Base-by-base conservation (phyloP, 2,888 invertebrate species). In the Trichogramma evanescens region DNA sequence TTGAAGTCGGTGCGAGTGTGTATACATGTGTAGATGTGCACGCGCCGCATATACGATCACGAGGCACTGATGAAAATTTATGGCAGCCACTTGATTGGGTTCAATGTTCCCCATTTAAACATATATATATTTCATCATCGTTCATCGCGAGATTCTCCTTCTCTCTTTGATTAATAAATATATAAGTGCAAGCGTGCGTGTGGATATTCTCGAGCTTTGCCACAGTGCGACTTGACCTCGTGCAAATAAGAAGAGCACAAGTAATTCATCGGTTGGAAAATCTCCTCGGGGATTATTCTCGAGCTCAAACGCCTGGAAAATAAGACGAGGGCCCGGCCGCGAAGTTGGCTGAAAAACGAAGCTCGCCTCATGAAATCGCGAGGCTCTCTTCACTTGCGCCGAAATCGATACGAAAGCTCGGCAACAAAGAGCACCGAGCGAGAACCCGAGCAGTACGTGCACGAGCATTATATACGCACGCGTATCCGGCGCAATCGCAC, bases 41-140 rank as follows among this genome's bases (percentile, higher is more conserved):
- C 26, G 26, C 26, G 26, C 26, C 26, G 26, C 26, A 26, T 26
- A 26, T 26, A 26, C 26, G 26, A 26, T 26, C 26, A 26, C 26
- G 26, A 26, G 26, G 26, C 70, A 71, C 71, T 76, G 76, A 76
- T 76, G 76, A 74, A 74, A 76, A 76, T 76, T 76, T 76, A 76
- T 72, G 76, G 74, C 75, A 71, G 67, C 71, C 74, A 72, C 75
- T 75, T 76, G 76, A 76, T 76, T 76, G 76, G 74, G 75, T 74
- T 76, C 76, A 76, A 76, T 72, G 75, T 71, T 72, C 76, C 71
- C 71, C 70, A 57, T 13, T 26, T 26, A 26, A 26, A 26, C 26
- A 26, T 26, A 26, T 26, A 26, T 26, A 69, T 74, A 74, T 74
- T 73, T 75, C 72, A 74, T 73, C 65, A 69, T 68, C 69, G 66